Base-by-base conservation (phyloP, 1,140 invertebrate genomes). In the Apis dorsata region DNA sequence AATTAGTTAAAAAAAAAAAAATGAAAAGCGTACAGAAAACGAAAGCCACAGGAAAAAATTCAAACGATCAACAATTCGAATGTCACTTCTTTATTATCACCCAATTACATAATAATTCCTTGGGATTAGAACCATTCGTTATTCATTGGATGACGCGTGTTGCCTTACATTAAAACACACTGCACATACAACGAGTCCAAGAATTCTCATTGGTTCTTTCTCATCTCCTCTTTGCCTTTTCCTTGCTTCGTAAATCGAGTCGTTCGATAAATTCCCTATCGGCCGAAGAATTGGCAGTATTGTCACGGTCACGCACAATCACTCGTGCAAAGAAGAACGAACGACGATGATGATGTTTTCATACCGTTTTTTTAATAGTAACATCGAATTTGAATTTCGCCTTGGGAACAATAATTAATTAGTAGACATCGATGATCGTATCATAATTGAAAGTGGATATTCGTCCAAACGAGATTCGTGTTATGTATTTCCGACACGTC, bases 251-350 rank as follows among this genome's bases (percentile, higher is more conserved):
- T 44, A 68, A 68, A 66, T 17, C 51, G 24, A 44, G 34, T 68
- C 63, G 53, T 21, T 19, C 63, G 65, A 19, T 15, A 9, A 53
- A 21, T 62, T 49, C 81, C 79, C 79, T 87, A 84, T 90, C 85
- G 81, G 81, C 44, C 79, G 89, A 88, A 88, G 62, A 71, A 71
- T 68, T 90, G 89, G 88, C 89, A 90, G 88, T 90, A 90, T 89
- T 89, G 88, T 90, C 85, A 90, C 81, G 77, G 5, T 87, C 84
- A 90, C 85, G 57, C 80, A 71, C 81, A 44, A 44, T 4, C 82
- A 69, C 82, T 90, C 57, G 5, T 13, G 83, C 87, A 84, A 75
- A 80, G 5, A 44, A 44, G 79, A 88, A 68, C 79, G 88, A 82
- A 90, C 85, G 24, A 85, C 74, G 80, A 85, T 86, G 77, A 84